These are phyloP conservation scores for Hypothenemus hampei DNA, from an alignment of 1,140 invertebrate species.

Conservation along the genomic window DNA sequence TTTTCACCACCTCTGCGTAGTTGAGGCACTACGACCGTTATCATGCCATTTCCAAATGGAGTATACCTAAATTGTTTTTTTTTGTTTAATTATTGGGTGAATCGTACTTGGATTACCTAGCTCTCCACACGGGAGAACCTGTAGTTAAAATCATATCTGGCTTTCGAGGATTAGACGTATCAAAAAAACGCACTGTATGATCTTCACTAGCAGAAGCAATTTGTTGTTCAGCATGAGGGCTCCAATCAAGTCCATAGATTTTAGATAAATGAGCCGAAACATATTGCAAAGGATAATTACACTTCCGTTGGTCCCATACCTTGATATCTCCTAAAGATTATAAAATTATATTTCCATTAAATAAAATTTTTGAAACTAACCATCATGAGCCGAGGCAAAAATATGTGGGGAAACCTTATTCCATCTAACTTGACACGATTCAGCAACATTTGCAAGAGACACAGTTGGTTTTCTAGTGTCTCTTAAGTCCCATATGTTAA, in stretches of 20 bases:
- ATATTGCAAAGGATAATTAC: slow-evolving; percentile 81
- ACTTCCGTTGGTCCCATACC: slow-evolving; percentile 92
- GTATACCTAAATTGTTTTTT: slow-evolving; percentile 46
- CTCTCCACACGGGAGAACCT: slow-evolving; percentile 88
- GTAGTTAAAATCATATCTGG: slow-evolving; percentile 79
- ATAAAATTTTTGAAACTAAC: slow-evolving; percentile 8
- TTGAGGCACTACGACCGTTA: slow-evolving; percentile 84
- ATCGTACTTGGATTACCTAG: slow-evolving; percentile 46
- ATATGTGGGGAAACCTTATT: slow-evolving; percentile 78
- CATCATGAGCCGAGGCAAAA: slow-evolving; percentile 90
- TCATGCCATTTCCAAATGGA: slow-evolving; percentile 88
- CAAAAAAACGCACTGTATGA: slow-evolving; percentile 91
- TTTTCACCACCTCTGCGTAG: slow-evolving; percentile 81
- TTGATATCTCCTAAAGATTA: slow-evolving; percentile 66
- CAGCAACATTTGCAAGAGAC: slow-evolving; percentile 77
- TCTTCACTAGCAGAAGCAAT: slow-evolving; percentile 92
- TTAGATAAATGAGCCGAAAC: slow-evolving; percentile 89
- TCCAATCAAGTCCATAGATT: slow-evolving; percentile 94
- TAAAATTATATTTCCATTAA: not conserved
- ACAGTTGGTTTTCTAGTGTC: slow-evolving; percentile 75
- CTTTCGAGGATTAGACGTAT: slow-evolving; percentile 76
- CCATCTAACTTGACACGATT: slow-evolving; percentile 91
- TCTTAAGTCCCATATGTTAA: slow-evolving; percentile 88
- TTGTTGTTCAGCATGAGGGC: slow-evolving; percentile 75
- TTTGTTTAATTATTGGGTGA: no score